phyloP scores from a whole-genome alignment of 2,797 vertebrate genomes.

The Tiaroga cobitis region DNA sequence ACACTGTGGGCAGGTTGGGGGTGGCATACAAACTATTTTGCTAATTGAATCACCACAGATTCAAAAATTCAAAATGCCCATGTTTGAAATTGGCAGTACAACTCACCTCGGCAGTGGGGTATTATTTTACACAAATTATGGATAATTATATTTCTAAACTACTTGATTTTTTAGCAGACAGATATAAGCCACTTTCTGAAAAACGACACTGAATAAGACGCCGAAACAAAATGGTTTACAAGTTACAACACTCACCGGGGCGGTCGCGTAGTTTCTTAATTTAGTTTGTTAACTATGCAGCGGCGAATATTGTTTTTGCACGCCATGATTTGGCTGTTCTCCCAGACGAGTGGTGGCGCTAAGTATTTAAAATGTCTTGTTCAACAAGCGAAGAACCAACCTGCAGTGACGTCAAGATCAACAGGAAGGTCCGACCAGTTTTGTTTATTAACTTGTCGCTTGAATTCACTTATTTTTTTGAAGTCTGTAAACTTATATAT shows the following conservation, averaged over 20 bases:
- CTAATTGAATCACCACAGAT: neutral
- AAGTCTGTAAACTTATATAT: neutral
- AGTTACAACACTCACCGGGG: neutral
- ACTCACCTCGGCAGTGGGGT: neutral
- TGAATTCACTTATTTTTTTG: neutral
- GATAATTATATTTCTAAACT: neutral
- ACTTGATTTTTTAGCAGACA: neutral
- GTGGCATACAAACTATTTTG: neutral
- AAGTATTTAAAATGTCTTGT: neutral
- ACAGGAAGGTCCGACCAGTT: constrained; percentile 40
- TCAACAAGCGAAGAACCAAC: neutral
- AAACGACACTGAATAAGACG: neutral
- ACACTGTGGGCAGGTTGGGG: too few relatives aligned
- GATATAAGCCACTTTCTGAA: neutral
- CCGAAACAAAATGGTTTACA: neutral
- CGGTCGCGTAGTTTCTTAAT: neutral
- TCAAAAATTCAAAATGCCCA: neutral
- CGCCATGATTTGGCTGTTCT: neutral
- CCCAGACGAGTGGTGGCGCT: constrained; percentile 27
- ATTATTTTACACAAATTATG: neutral
- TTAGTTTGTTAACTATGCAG: neutral
- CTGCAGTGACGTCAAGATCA: neutral
- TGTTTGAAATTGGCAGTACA: neutral
- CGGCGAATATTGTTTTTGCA: neutral
- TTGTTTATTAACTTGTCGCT: constrained; percentile 31